These are phyloP conservation scores for Salmo trutta DNA, from an alignment of 2,797 vertebrate genomes.

Conservation along the genomic window DNA sequence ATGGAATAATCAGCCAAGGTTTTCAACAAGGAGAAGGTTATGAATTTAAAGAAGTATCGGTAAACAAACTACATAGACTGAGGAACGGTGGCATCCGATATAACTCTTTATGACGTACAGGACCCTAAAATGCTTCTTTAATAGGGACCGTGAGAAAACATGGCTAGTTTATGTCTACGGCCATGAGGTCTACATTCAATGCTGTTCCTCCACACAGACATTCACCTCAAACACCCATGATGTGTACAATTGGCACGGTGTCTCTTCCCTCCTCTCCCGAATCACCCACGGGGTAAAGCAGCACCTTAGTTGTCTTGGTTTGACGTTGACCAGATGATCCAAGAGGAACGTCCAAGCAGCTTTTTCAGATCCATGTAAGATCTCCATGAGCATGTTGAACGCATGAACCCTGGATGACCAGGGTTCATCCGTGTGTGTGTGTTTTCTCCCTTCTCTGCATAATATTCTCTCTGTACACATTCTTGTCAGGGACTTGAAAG, in stretches of 20 bases:
- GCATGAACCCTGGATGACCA: background rate
- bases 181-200: background rate
- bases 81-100: background rate
- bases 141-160: constrained; percentile 16
- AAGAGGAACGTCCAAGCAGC: constrained; percentile 10
- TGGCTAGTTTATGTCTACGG: background rate
- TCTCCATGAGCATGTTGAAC: constrained; percentile 6
- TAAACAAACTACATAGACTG: background rate
- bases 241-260: background rate
- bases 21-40: background rate
- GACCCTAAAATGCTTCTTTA: constrained; percentile 31
- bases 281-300: too few species aligned
- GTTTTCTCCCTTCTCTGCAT: background rate
- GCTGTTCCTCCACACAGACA: constrained; percentile 12
- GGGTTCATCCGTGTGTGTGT: background rate
- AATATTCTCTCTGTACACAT: background rate
- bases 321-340: constrained; percentile 34
- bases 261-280: background rate
- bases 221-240: background rate
- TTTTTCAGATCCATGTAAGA: constrained; percentile 25
- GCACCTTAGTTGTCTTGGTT: background rate
- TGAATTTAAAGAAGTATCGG: background rate
- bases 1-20: background rate
- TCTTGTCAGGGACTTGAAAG: background rate
- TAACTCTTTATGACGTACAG: constrained; percentile 11